Evolutionary conservation across 35 echinoderm and acorn worm genomes (phyloP), one percentile per base, ranked within the genome.

Genomic region (Stichopus chloronotus): DNA sequence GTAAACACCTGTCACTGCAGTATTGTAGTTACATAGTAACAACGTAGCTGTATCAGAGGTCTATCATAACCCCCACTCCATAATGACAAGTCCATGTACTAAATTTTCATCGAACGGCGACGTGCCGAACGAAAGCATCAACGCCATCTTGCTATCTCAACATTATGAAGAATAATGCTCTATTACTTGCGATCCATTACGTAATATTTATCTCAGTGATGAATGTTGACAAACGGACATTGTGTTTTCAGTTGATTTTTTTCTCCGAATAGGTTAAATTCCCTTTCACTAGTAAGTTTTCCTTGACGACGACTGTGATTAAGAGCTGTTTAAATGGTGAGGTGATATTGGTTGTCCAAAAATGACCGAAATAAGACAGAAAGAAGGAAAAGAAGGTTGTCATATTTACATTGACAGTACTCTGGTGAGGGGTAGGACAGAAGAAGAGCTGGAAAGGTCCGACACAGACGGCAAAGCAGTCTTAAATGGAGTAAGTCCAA

Each of bases 291-390:
- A 8, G 8, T 68, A 9, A 68, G 8, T 17, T 17, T 9, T 17
- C 8, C 63, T 8, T 17, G 8, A 17, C 8, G 63, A 8, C 8
- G 63, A 76, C 19, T 24, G 19, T 16, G 12, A 76, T 24, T 76
- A 20, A 76, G 72, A 16, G 25, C 72, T 76, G 72, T 24, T 6
- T 76, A 76, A 16, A 76, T 24, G 72, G 72, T 20, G 19, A 76
- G 72, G n/a, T 76, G 72, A 20, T 16, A 76, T 76, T 76, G 72
- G 72, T 24, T 76, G 72, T 24, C 25, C 19, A 16, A 16, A 13
- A 76, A 24, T 76, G 72, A 6, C 72, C 72, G 17, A 76, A 76
- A 76, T 76, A 24, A 76, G 72, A 76, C 72, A 76, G n/a, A n/a
- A n/a, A n/a, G n/a, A n/a, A n/a, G n/a, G n/a, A n/a, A n/a, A n/a